A percentile compares a stretch with the other conserved stretches of the same genome.
These are phyloP conservation scores for Phylloscopus trochiloides DNA, from an alignment of 2,113 vertebrate genomes.

Conservation along the genomic window DNA sequence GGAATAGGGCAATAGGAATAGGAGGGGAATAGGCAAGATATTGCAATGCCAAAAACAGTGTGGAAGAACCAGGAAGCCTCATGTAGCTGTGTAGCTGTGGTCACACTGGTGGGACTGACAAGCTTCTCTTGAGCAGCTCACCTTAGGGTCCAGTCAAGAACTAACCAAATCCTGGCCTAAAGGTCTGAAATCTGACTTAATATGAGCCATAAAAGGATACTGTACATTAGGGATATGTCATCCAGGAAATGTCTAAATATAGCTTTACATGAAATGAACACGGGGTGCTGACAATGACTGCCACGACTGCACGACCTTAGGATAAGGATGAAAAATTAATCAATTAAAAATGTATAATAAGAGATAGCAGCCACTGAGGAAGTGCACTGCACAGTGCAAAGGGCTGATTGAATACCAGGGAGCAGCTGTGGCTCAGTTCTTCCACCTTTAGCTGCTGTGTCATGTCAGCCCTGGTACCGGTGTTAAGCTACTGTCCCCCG, in stretches of 20 bases:
- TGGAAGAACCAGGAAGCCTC: background rate
- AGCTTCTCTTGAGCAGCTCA: background rate
- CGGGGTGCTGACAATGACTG: background rate
- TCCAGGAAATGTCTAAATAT: conserved; percentile 41
- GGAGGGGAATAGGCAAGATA: background rate
- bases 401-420: background rate
- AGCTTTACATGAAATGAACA: conserved; percentile 33
- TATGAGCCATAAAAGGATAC: background rate
- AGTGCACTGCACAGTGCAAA: background rate
- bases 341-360: conserved; percentile 59
- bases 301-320: background rate
- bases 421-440: background rate
- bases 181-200: conserved; percentile 6
- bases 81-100: background rate
- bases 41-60: background rate
- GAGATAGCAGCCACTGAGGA: background rate
- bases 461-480: accelerated
- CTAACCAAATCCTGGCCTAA: background rate
- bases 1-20: background rate
- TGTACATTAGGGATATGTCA: background rate
- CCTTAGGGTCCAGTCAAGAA: background rate
- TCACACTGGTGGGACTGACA: accelerated
- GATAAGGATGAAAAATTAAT: conserved; percentile 54
- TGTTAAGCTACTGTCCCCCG: background rate
- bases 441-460: background rate